Percentiles rank a stretch among this genome's conserved stretches.
These are phyloP conservation scores for Vimba vimba DNA, from an alignment of 2,113 vertebrate genomes.

Conservation along the genomic window DNA sequence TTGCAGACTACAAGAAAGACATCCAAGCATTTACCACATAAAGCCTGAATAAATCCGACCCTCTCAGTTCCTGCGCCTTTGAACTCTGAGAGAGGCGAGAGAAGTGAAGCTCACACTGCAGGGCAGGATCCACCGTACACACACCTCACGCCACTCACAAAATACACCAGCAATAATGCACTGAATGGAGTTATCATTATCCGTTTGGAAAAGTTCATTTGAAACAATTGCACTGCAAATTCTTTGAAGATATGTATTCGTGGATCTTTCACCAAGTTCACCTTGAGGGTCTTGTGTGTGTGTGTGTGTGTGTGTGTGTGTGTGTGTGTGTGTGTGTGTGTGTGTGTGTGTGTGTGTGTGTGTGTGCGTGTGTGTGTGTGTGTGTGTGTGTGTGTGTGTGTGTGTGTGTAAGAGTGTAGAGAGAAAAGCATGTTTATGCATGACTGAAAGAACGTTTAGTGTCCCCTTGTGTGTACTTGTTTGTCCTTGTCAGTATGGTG, in stretches of 20 bases:
- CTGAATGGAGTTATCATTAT: background rate
- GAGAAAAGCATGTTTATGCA: slow-evolving; percentile 35
- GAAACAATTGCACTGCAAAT: background rate
- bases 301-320: slow-evolving; percentile 15
- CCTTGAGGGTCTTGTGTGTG: slow-evolving; percentile 49
- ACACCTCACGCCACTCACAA: background rate
- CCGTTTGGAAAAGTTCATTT: background rate
- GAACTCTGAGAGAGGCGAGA: slow-evolving; percentile 71
- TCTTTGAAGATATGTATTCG: background rate
- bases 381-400: slow-evolving; percentile 22
- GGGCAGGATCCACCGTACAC: slow-evolving; percentile 76
- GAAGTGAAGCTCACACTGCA: slow-evolving; percentile 79
- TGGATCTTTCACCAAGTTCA: slow-evolving; percentile 21
- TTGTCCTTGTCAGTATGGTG: slow-evolving; percentile 61
- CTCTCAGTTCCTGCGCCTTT: slow-evolving; percentile 79
- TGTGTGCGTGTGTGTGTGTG: slow-evolving; percentile 23
- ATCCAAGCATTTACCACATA: slow-evolving; percentile 82
- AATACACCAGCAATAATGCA: background rate
- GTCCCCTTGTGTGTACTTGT: slow-evolving; percentile 50
- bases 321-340: slow-evolving; percentile 24
- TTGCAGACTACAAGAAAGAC: slow-evolving; percentile 81
- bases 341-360: slow-evolving; percentile 1
- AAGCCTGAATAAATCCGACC: slow-evolving; percentile 82
- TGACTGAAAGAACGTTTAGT: slow-evolving; percentile 41
- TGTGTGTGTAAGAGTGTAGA: background rate